Conservation (phyloP, 1,140 invertebrate species). For the Acyrthosiphon pisum region DNA sequence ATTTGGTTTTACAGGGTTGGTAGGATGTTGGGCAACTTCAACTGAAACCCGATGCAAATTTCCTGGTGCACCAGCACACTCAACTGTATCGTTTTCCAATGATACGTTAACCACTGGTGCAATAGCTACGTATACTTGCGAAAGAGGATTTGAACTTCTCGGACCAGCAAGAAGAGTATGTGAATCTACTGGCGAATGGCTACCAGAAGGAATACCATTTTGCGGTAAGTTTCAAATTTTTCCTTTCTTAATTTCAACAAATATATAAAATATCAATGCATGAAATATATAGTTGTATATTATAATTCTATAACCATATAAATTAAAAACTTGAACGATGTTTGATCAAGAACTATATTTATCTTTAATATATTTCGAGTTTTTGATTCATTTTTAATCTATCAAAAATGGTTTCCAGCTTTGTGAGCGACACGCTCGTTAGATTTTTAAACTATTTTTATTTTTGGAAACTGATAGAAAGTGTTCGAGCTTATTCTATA, state of each 20-base stretch:
- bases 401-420: background rate
- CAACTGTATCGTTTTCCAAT: slow-evolving; percentile 78
- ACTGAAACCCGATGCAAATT: slow-evolving; percentile 72
- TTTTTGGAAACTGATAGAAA: background rate
- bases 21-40: slow-evolving; percentile 50
- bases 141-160: slow-evolving; percentile 88
- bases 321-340: background rate
- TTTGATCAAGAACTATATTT: background rate
- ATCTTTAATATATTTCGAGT: background rate
- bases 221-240: slow-evolving; percentile 79
- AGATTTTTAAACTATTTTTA: background rate
- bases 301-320: background rate
- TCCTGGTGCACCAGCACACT: slow-evolving; percentile 92
- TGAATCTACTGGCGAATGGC: slow-evolving; percentile 78
- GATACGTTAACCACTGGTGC: slow-evolving; percentile 72
- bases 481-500: slow-evolving; percentile 12
- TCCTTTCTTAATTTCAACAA: slow-evolving; percentile 23
- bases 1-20: slow-evolving; percentile 20
- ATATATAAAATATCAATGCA: background rate
- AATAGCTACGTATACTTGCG: slow-evolving; percentile 86
- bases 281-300: background rate
- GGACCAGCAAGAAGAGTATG: slow-evolving; percentile 84
- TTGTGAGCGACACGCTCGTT: background rate
- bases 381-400: slow-evolving; percentile 16
- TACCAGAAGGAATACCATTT: slow-evolving; percentile 91